phyloP scores from a whole-genome alignment of 2,888 invertebrate genomes.

The Thereva nobilitata region DNA sequence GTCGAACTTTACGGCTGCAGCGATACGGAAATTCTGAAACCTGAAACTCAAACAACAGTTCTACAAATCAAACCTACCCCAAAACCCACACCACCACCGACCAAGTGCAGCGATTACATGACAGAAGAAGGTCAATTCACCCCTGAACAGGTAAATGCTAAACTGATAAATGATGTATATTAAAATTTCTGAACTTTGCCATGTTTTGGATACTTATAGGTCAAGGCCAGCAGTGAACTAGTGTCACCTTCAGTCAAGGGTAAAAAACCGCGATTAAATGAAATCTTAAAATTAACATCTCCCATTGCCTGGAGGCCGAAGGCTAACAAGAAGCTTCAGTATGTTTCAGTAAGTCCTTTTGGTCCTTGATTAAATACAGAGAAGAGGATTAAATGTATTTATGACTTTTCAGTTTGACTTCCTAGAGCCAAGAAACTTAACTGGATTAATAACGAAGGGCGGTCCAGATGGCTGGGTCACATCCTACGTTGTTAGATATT shows the following conservation, averaged over 20 bases:
- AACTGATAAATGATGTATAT: no score
- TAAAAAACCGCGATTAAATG: constrained; percentile 49
- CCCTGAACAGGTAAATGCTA: no score
- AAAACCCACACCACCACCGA: background rate
- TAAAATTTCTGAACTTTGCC: background rate
- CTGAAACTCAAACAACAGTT: background rate
- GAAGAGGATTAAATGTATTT: constrained; percentile 1
- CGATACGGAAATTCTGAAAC: no score
- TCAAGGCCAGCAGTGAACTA: constrained; percentile 50
- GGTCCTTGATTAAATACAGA: constrained; percentile 6
- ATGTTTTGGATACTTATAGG: constrained; percentile 1
- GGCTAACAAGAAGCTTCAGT: constrained; percentile 70
- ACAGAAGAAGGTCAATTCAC: no score
- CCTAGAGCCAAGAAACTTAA: constrained; percentile 72
- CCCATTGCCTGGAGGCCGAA: constrained; percentile 69
- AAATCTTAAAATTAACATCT: constrained; percentile 54
- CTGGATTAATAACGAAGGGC: constrained; percentile 76
- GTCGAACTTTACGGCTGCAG: constrained; percentile 77
- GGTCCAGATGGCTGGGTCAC: constrained; percentile 75
- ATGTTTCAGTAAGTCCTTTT: constrained; percentile 63
- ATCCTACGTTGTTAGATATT: constrained; percentile 73
- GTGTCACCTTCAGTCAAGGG: constrained; percentile 49
- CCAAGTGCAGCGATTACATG: background rate
- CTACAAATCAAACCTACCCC: background rate
- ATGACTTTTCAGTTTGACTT: constrained; percentile 67